A percentile compares a stretch with the other conserved stretches of the same genome.
Evolutionary conservation across 2,113 vertebrate species (phyloP).

Genomic region (human (Homo sapiens)): GRCh38 chr11:20419001-20419500

Average conservation of each 20-base stretch:
- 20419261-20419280: neutral
- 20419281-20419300: neutral
- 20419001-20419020: neutral
- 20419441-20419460: neutral
- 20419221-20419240: constrained; percentile 8
- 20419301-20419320: neutral
- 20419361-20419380: neutral
- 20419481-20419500: constrained; percentile 36
- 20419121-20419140: neutral
- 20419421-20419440: neutral
- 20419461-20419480: neutral
- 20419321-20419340: neutral
- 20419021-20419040: neutral
- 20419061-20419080: neutral
- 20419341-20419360: constrained; percentile 1
- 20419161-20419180: neutral
- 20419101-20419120: neutral
- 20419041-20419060: neutral
- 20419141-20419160: neutral
- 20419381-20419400: neutral
- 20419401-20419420: neutral
- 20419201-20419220: neutral
- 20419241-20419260: neutral
- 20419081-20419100: neutral
- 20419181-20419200: neutral